Evolutionary conservation across 2,888 invertebrate genomes (phyloP), one percentile per base, ranked within the genome.

Genomic region (Germaria angustata): DNA sequence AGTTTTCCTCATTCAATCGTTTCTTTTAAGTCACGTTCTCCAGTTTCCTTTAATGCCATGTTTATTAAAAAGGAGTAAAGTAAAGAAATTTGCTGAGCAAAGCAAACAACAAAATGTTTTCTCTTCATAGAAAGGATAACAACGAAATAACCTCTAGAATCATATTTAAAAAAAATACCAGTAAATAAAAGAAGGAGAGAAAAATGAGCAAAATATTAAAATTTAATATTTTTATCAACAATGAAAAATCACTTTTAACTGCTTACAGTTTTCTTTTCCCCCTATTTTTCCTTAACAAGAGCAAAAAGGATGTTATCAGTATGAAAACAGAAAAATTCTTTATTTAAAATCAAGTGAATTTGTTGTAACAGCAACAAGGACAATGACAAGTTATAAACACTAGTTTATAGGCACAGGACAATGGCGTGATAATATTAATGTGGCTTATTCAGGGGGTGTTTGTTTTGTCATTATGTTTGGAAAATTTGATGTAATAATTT

Each of bases 141-240:
- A 63, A 55, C 68, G 63, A 72, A 63, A 83, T 75, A 69, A 73
- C 65, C 61, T 77, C 68, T 51, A 44, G 72, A 80, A 65, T 71
- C 34, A 24, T 57, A 36, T 51, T 69, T 15, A 69, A 22, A 36
- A 77, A 73, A 69, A 46, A 28, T 3, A 69, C 7, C 39, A 34
- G 22, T 39, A 71, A 71, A 41, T 34, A 49, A 61, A n/a, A 59
- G 51, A 32, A 34, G 41, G n/a, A 46, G 61, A 51, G 65, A 73
- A 80, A 80, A 69, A 80, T 84, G 73, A 69, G 80, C 72, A 84
- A 84, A 80, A 80, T 84, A 84, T 84, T 77, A 84, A 84, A 82
- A 79, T 79, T 82, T 82, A 80, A 84, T 84, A 80, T 84, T 80
- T 80, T 84, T 84, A 80, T 75, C 80, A 80, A 65, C 80, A 78